Base-by-base conservation (phyloP, 2,888 invertebrate species). In the Megalurothrips usitatus region DNA sequence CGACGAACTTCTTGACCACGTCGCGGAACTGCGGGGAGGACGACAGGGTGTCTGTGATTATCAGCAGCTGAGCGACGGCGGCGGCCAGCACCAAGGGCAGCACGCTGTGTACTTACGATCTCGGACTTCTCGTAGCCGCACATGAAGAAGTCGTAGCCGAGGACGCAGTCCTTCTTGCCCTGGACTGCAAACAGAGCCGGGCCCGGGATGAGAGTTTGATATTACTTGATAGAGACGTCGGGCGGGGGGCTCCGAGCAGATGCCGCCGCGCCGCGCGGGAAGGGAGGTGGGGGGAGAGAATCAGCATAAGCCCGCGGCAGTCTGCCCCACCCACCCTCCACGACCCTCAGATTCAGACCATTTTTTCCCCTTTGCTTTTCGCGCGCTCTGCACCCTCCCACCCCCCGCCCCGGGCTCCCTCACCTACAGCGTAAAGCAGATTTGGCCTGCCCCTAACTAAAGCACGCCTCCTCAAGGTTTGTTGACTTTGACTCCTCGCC, bases 21-120 rank as follows among this genome's bases (percentile, higher is more conserved):
- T 75, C 68, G 68, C 68, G 68, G 68, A 75, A 75, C 68, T 75
- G 68, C 11, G 23, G n/a, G n/a, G n/a, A n/a, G n/a, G n/a, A 68
- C 52, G n/a, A 17, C 12, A 58, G 17, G 17, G 58, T 43, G 34
- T 17, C 14, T 17, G 19, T 58, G 58, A 10, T 58, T 6, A 43
- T 58, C 34, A 43, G n/a, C 58, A 58, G 58, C 10, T 58, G 58
- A 14, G 12, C 52, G 52, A 52, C 52, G 8, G 8, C 52, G 8
- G 8, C n/a, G n/a, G n/a, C 12, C 49, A 49, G 49, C 52, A 52
- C 52, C 52, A n/a, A 52, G 52, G 14, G 4, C 52, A 14, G 52
- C 52, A n/a, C n/a, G 12, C 52, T 52, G 14, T 52, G 58, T 26
- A 75, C 68, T 75, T 75, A 75, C 68, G 68, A 75, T 75, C 68